Base-by-base conservation (phyloP, 1,140 invertebrate species). In the Aphelinus atriplicis region DNA sequence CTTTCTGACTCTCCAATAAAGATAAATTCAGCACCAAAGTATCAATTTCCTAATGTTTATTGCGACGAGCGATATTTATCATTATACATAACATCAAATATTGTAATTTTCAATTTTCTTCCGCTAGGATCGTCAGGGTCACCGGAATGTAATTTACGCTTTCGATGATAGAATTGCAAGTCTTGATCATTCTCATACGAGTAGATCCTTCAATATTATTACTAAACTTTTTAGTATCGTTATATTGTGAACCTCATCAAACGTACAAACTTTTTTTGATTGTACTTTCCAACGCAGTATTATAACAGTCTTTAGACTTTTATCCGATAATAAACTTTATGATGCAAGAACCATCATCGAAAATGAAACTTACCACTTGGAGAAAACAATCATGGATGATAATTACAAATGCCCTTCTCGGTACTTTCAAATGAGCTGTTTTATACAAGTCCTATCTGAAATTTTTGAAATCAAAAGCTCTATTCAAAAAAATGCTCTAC, bases 21-120 rank as follows among this genome's bases (percentile, higher is more conserved):
- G 62, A 75, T 60, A 9, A 7, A 69, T 69, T 69, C 57, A 75
- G 73, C 73, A 75, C 73, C 73, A 75, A 75, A 75, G 61, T 46
- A 75, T 75, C 42, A 53, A 75, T 69, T 69, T 58, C 61, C 66
- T 75, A 75, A 75, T 75, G 55, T 42, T 68, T 75, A 75, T 75
- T 64, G 55, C 66, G 73, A 69, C 73, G 66, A 75, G 60, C 66
- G 51, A 69, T 57, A 75, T 70, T 2, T 62, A 62, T 62, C 47
- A 68, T 62, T 10, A 43, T 58, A 71, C 42, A 58, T 72, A 73
- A 73, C 71, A 73, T 67, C 64, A 7, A 66, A 67, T 67, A 73
- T 56, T 53, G 67, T 47, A 67, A 60, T 67, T 67, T 51, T 65
- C 7, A 46, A 7, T 43, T 42, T 55, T 62, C 56, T 61, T 57